A percentile compares a stretch with the other conserved stretches of the same genome.
Evolutionary conservation across 2,888 invertebrate genomes (phyloP).

Genomic region (Flabesymbios commensalis): DNA sequence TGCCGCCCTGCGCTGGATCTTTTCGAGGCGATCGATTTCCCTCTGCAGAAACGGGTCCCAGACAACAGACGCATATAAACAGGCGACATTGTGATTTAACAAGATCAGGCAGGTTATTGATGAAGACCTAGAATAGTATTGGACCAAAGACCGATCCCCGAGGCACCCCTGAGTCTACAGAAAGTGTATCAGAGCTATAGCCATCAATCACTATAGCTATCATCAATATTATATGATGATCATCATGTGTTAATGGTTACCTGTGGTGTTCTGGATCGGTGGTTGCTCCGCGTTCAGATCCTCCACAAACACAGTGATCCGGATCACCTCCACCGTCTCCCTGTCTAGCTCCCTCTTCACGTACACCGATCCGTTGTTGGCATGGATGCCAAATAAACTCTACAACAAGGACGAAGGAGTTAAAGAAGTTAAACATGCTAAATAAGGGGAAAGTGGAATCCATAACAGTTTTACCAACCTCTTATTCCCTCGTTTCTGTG

Average conservation of each 20-base stretch:
- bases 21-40: no score
- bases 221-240: no score
- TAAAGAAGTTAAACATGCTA: background rate
- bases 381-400: slow-evolving; percentile 73
- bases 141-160: no score
- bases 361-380: slow-evolving; percentile 71
- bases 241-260: slow-evolving; percentile 4
- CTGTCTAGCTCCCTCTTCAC: slow-evolving; percentile 68
- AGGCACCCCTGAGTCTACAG: no score
- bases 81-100: no score
- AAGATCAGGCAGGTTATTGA: no score
- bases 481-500: background rate
- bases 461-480: background rate
- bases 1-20: no score
- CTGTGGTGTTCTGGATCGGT: slow-evolving; percentile 39
- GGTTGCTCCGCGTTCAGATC: slow-evolving; percentile 46
- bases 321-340: slow-evolving; percentile 48
- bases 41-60: no score
- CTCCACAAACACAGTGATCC: slow-evolving; percentile 43
- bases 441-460: background rate
- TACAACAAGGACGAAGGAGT: slow-evolving; percentile 8
- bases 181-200: no score
- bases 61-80: no score
- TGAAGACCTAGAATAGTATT: no score
- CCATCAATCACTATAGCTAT: no score